Percentiles rank a stretch among this genome's conserved stretches.
Conservation (phyloP, 92 coral and sea anemone genomes). For the Montipora capitata region DNA sequence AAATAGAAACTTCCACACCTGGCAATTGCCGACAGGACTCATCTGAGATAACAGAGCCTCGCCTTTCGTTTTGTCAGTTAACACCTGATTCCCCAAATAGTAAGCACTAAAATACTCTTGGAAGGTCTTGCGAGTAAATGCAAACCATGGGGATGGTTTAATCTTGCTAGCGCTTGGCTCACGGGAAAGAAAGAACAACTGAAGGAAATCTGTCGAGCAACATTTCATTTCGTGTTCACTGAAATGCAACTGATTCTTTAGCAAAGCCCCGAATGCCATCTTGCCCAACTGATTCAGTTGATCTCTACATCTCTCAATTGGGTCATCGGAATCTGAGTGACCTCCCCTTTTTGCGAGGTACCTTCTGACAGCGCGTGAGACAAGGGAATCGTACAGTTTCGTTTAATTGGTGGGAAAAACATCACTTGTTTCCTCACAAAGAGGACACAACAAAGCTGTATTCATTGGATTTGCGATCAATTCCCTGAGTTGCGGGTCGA, state of each 20-base stretch:
- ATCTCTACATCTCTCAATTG: background rate
- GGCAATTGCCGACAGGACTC: slow-evolving; percentile 13
- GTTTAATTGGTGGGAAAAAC: slow-evolving; percentile 7
- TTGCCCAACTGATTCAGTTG: slow-evolving; percentile 24
- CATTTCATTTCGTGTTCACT: background rate
- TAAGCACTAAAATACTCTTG: slow-evolving; percentile 46
- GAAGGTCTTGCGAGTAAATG: slow-evolving; percentile 50
- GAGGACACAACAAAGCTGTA: slow-evolving; percentile 41
- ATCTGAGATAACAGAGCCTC: background rate
- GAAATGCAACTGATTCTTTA: background rate
- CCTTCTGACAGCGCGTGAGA: slow-evolving; percentile 19
- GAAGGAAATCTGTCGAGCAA: background rate
- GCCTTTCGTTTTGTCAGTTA: background rate
- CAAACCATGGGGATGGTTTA: slow-evolving; percentile 19
- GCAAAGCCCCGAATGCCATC: slow-evolving; percentile 48
- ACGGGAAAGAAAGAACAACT: slow-evolving; percentile 24
- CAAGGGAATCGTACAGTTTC: slow-evolving; percentile 25
- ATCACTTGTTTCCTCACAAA: slow-evolving; percentile 43
- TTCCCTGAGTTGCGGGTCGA: background rate
- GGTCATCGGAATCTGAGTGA: background rate
- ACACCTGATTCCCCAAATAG: slow-evolving; percentile 2
- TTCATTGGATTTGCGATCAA: slow-evolving; percentile 36
- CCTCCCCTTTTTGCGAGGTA: slow-evolving; percentile 1
- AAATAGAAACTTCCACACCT: slow-evolving; percentile 36
- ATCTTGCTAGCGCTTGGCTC: slow-evolving; percentile 39